These are phyloP conservation scores for Aphelinus atriplicis DNA, from an alignment of 1,140 invertebrate genomes.

Conservation along the genomic window DNA sequence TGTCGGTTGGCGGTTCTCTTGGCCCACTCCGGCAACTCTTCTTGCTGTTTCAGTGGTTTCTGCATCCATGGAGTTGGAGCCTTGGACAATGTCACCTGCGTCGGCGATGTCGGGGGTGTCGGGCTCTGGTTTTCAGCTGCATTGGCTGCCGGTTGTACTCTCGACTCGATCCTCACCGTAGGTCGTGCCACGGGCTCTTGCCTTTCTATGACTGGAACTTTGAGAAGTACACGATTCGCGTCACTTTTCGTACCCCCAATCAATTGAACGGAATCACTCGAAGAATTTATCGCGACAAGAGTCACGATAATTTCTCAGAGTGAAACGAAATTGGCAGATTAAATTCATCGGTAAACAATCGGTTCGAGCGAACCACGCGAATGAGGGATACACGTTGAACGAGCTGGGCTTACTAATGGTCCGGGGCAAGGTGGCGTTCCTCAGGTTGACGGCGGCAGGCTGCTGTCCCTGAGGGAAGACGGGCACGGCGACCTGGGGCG, in stretches of 20 bases:
- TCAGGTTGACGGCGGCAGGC: slow-evolving; percentile 53
- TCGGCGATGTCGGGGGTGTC: slow-evolving; percentile 62
- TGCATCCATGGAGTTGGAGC: slow-evolving; percentile 72
- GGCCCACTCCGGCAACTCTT: slow-evolving; percentile 65
- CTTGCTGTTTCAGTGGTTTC: slow-evolving; percentile 60
- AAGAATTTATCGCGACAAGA: too few species aligned
- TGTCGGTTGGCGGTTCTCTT: slow-evolving; percentile 50
- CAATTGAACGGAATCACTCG: not conserved
- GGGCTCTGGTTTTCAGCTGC: slow-evolving; percentile 38
- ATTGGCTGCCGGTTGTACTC: slow-evolving; percentile 40
- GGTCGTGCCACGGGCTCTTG: slow-evolving; percentile 45
- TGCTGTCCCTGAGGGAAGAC: slow-evolving; percentile 73
- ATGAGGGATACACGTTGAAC: too few species aligned
- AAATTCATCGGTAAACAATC: too few species aligned
- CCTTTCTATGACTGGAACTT: slow-evolving; percentile 41
- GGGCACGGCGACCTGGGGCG: slow-evolving; percentile 76
- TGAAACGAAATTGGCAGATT: too few species aligned
- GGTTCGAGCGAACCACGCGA: too few species aligned
- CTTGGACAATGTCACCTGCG: slow-evolving; percentile 63
- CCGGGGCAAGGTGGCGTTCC: slow-evolving; percentile 41
- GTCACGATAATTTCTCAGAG: not conserved
- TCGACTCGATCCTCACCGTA: slow-evolving; percentile 51
- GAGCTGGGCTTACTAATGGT: too few species aligned
- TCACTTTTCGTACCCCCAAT: slow-evolving; percentile 12
- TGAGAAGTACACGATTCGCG: not conserved